Evolutionary conservation across 2,888 invertebrate genomes (phyloP).

Genomic region (Hydriomena furcata): DNA sequence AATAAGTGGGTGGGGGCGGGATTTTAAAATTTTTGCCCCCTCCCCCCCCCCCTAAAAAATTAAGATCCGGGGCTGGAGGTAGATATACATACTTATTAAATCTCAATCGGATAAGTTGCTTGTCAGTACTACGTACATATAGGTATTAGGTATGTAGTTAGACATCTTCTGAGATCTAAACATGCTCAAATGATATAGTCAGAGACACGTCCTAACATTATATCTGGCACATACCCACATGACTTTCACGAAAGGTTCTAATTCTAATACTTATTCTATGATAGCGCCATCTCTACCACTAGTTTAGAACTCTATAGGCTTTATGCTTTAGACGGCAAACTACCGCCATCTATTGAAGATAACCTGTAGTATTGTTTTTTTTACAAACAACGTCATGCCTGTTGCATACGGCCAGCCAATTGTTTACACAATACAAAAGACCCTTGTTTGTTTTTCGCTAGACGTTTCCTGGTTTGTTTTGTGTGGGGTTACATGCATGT

Average conservation of each 20-base stretch:
- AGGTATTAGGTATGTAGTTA: too few species aligned
- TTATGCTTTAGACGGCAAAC: conserved; percentile 28
- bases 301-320: conserved; percentile 28
- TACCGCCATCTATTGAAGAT: conserved; percentile 60
- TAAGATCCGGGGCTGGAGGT: too few species aligned
- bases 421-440: conserved; percentile 83
- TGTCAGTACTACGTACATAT: too few species aligned
- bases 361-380: conserved; percentile 66
- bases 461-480: conserved; percentile 84
- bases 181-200: too few species aligned
- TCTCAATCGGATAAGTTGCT: too few species aligned
- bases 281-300: conserved; percentile 35
- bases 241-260: neutral
- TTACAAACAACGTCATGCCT: conserved; percentile 73
- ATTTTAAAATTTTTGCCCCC: too few species aligned
- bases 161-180: too few species aligned
- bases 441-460: conserved; percentile 84
- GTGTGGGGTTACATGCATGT: conserved; percentile 62
- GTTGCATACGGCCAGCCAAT: conserved; percentile 78
- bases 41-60: too few species aligned
- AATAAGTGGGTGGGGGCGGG: too few species aligned
- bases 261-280: neutral
- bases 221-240: too few species aligned
- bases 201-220: too few species aligned
- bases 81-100: too few species aligned